Evolutionary conservation across 1,140 invertebrate species (phyloP).

Genomic region (Oppia nitens): DNA sequence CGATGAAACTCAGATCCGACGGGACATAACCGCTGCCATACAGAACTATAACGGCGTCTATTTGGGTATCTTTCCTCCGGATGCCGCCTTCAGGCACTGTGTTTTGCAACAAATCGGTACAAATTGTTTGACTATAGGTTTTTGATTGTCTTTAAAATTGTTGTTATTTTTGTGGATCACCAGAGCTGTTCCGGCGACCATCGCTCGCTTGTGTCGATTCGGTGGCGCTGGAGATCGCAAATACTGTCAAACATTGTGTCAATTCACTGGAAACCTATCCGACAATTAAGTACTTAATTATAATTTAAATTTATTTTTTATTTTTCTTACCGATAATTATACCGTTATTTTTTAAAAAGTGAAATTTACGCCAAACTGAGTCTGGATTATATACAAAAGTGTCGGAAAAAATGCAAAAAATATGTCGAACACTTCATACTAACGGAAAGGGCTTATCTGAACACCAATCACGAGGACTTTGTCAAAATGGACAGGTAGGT

Average conservation of each 20-base stretch:
- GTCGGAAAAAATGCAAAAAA: neutral
- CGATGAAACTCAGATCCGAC: slow-evolving; percentile 37
- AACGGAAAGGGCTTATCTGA: slow-evolving; percentile 97
- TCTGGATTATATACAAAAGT: neutral
- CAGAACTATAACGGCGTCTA: slow-evolving; percentile 38
- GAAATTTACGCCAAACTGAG: neutral
- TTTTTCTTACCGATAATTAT: too few relatives aligned
- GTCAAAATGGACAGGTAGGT: slow-evolving; percentile 75
- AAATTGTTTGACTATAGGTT: slow-evolving; percentile 35
- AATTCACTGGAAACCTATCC: slow-evolving; percentile 94
- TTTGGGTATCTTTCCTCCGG: slow-evolving; percentile 87
- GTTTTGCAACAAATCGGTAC: slow-evolving; percentile 94
- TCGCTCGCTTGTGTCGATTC: slow-evolving; percentile 94
- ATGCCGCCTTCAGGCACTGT: slow-evolving; percentile 99
- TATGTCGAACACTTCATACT: slow-evolving; percentile 41
- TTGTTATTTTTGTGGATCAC: neutral
- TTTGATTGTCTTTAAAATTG: too few relatives aligned
- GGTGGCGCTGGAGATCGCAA: slow-evolving; percentile 73
- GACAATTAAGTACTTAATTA: slow-evolving; percentile 81
- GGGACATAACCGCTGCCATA: slow-evolving; percentile 36
- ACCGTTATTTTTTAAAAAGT: too few relatives aligned
- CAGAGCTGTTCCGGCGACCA: slow-evolving; percentile 55
- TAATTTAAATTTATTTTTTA: too few relatives aligned
- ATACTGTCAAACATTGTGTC: slow-evolving; percentile 80
- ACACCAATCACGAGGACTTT: slow-evolving; percentile 99